A percentile compares a stretch with the other conserved stretches of the same genome.
Evolutionary conservation across 2,113 vertebrate species (phyloP).

Genomic region (Clupea harengus): DNA sequence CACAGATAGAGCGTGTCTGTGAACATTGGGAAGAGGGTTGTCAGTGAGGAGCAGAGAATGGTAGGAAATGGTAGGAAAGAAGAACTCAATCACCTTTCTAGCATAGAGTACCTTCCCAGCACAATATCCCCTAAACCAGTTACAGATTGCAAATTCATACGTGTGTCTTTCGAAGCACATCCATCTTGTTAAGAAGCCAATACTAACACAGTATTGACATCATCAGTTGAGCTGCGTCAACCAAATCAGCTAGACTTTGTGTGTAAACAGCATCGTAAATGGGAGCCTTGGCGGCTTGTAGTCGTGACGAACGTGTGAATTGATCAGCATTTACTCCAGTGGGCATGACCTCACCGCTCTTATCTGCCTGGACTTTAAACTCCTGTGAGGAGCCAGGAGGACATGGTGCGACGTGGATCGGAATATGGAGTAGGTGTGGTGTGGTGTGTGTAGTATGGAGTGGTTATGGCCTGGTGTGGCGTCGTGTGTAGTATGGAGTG

Average conservation of each 20-base stretch:
- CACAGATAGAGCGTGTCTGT: slow-evolving; percentile 56
- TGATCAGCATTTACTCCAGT: background rate
- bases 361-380: slow-evolving; percentile 10
- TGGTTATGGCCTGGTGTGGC: background rate
- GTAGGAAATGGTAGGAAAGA: background rate
- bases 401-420: too few relatives aligned
- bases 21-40: slow-evolving; percentile 19
- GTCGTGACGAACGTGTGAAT: background rate
- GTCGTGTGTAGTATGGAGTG: background rate
- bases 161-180: background rate
- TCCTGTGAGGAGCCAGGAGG: background rate
- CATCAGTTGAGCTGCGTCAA: background rate
- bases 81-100: background rate
- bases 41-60: background rate
- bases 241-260: background rate
- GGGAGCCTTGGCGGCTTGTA: background rate
- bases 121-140: background rate
- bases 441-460: background rate
- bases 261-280: background rate
- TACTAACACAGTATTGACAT: background rate
- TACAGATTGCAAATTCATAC: background rate
- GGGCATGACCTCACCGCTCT: slow-evolving; percentile 1
- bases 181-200: background rate
- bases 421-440: background rate
- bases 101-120: background rate